A percentile compares a stretch with the other conserved stretches of the same genome.
Evolutionary conservation across 2,888 invertebrate genomes (phyloP).

Genomic region (Ophion costatus): DNA sequence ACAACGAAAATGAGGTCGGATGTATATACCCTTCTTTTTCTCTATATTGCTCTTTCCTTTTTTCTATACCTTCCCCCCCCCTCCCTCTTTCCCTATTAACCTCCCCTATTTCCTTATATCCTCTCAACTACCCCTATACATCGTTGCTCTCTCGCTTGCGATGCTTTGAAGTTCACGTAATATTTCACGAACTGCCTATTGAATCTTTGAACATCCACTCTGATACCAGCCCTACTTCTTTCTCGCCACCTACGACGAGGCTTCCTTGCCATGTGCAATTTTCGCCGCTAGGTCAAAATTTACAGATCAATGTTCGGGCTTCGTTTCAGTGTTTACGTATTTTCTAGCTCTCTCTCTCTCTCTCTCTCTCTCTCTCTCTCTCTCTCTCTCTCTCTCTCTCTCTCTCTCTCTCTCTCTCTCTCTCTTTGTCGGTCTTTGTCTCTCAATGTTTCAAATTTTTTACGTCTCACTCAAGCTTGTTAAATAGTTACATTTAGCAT

Average conservation of each 20-base stretch:
- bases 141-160: conserved; percentile 24
- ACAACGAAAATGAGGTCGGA: conserved; percentile 50
- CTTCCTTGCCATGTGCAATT: conserved; percentile 35
- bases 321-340: conserved; percentile 30
- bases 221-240: not conserved
- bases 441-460: conserved; percentile 21
- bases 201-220: conserved; percentile 39
- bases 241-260: conserved; percentile 37
- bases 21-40: not conserved
- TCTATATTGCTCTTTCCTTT: not conserved
- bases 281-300: conserved; percentile 27
- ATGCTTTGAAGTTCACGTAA: conserved; percentile 52
- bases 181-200: conserved; percentile 36
- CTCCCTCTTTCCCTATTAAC: too few species aligned
- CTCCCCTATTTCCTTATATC: too few species aligned
- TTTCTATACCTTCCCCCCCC: conserved; percentile 1
- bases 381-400: not conserved
- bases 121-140: not conserved
- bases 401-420: too few species aligned
- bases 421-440: too few species aligned
- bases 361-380: not conserved
- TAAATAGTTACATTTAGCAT: conserved; percentile 47
- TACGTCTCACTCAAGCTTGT: conserved; percentile 35
- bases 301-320: conserved; percentile 30
- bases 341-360: not conserved